These are phyloP conservation scores for Numenius phaeopus DNA, from an alignment of 2,797 vertebrate genomes.

Conservation along the genomic window DNA sequence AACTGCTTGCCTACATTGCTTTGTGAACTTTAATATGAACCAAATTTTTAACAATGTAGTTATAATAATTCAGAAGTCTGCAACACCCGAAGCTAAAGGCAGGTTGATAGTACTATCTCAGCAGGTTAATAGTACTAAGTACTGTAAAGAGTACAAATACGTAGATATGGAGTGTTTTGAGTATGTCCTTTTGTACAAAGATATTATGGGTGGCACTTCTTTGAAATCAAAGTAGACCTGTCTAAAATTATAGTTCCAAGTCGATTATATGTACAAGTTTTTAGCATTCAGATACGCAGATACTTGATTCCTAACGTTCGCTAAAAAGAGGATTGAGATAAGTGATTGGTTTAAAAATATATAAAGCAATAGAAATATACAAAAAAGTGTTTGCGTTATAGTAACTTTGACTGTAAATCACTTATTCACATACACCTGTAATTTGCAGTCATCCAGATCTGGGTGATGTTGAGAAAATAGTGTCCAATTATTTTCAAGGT, in stretches of 20 bases:
- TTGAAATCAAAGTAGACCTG: neutral
- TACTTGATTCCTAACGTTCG: neutral
- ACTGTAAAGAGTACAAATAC: neutral
- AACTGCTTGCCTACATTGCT: neutral
- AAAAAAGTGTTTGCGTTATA: neutral
- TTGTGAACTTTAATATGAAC: neutral
- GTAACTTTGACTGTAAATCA: neutral
- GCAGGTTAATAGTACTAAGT: neutral
- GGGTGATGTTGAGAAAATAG: neutral
- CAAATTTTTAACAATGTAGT: neutral
- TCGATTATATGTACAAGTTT: neutral
- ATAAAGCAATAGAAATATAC: neutral
- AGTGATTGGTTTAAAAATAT: neutral
- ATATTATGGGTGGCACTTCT: neutral
- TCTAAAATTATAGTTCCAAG: neutral
- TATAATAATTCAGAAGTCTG: neutral
- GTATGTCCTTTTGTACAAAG: neutral
- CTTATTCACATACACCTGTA: neutral
- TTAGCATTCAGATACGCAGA: neutral
- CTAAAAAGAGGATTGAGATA: neutral
- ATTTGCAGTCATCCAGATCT: neutral
- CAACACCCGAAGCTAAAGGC: neutral
- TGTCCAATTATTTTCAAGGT: neutral
- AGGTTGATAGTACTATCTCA: neutral
- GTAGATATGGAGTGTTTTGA: neutral